Evolutionary conservation across 2,113 vertebrate species (phyloP).

Genomic region (Paradisaea rubra): DNA sequence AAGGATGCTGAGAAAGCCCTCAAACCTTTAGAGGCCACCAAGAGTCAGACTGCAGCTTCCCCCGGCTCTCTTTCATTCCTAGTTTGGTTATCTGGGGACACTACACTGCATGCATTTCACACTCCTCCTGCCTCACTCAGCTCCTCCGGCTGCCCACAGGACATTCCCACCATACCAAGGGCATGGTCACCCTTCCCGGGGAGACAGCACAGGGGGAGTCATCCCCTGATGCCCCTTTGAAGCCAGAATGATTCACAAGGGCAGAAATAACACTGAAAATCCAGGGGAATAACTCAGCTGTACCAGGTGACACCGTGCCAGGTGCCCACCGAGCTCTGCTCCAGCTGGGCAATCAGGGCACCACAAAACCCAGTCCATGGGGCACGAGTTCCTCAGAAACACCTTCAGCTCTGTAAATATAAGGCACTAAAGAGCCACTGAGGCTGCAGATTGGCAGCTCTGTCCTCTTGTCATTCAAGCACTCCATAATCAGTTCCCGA

Average conservation of each 20-base stretch:
- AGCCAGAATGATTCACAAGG: background rate
- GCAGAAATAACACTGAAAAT: background rate
- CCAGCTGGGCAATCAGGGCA: background rate
- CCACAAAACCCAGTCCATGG: background rate
- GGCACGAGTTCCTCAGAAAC: background rate
- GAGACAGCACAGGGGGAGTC: background rate
- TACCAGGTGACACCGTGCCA: background rate
- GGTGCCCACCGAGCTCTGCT: background rate
- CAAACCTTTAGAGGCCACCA: background rate
- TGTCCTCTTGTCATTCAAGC: background rate
- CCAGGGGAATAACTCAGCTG: background rate
- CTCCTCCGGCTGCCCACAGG: background rate
- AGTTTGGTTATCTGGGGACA: background rate
- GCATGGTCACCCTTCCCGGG: background rate
- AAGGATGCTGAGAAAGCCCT: constrained; percentile 20
- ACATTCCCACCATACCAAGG: constrained; percentile 42
- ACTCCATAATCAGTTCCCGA: background rate
- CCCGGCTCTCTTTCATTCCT: background rate
- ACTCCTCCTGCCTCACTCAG: background rate
- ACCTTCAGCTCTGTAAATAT: rapidly evolving
- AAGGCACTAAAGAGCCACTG: background rate
- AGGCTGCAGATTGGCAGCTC: background rate
- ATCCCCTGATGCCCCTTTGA: background rate
- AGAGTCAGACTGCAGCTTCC: background rate
- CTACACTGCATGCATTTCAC: background rate